Evolutionary conservation across 2,113 vertebrate species (phyloP), one percentile per base, ranked within the genome.

Genomic region (Oryctolagus cuniculus): DNA sequence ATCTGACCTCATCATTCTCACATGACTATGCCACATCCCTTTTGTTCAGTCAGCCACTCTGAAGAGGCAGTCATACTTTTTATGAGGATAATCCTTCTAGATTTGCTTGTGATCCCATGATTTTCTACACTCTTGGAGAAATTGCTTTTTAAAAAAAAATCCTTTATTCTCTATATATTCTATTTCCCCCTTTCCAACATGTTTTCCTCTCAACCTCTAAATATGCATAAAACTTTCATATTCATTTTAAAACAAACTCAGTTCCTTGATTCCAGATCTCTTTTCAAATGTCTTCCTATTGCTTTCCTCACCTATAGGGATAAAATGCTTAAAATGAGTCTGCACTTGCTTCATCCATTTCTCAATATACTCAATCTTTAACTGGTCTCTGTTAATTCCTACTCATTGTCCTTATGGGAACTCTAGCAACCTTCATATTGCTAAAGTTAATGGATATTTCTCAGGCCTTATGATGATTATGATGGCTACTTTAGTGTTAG

Each of bases 181-280:
- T 19, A 70, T 89, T 70, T 84, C 31, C 84, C 17, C 16, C 12
- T 80, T n/a, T 75, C 2, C 10, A 72, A 73, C 5, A 5, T 51
- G 31, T 9, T 10, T 74, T 51, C 4, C 6, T 84, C 7, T 69
- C 85, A 69, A 49, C 63, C 3, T 70, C 64, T 88, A 21, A 92
- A 77, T 75, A 92, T 31, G 13, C 6, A 69, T 74, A 91, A 44
- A 44, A 29, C 13, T 87, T 4, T 74, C 21, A 83, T 34, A 16
- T 73, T 78, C 83, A 78, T 34, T 63, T 36, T 24, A 84, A 95
- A 92, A 44, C 15, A 92, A 92, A n/a, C 10, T 72, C 21, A 75
- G 9, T 88, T 79, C 44, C 51, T 88, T 73, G 44, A 82, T 6
- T 63, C 27, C 3, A 34, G 5, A 90, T 81, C 69, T 77, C 3